Evolutionary conservation across 1,140 invertebrate genomes (phyloP).

Genomic region (Drosophila tani): DNA sequence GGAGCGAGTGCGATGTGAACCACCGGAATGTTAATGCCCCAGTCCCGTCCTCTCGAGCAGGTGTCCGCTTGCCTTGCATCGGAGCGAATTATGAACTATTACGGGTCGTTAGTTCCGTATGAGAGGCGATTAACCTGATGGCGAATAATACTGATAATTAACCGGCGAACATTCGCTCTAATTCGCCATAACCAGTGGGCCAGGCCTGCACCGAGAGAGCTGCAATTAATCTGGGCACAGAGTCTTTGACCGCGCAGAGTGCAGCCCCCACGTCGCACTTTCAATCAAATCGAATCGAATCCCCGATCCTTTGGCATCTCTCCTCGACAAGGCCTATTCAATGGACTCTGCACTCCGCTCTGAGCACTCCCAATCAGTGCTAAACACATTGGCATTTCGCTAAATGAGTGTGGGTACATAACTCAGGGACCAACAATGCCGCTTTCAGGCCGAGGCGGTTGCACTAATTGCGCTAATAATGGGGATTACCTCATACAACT

Average conservation of each 20-base stretch:
- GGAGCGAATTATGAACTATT: slow-evolving; percentile 51
- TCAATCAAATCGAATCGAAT: slow-evolving; percentile 33
- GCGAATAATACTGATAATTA: slow-evolving; percentile 47
- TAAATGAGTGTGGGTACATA: slow-evolving; percentile 55
- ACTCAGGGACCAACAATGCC: slow-evolving; percentile 65
- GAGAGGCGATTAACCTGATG: slow-evolving; percentile 43
- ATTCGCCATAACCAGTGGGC: slow-evolving; percentile 31
- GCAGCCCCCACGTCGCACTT: slow-evolving; percentile 17
- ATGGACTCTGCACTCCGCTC: slow-evolving; percentile 18
- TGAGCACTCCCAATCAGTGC: slow-evolving; percentile 64
- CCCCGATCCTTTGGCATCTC: slow-evolving; percentile 31
- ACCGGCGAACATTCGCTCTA: slow-evolving; percentile 34
- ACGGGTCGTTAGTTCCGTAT: slow-evolving; percentile 49
- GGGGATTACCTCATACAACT: slow-evolving; percentile 65
- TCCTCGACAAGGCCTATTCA: slow-evolving; percentile 33
- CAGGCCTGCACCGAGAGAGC: background rate
- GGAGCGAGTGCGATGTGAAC: slow-evolving; percentile 31
- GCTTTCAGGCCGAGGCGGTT: slow-evolving; percentile 41
- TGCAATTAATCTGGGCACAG: slow-evolving; percentile 35
- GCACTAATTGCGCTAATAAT: slow-evolving; percentile 81
- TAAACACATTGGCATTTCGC: slow-evolving; percentile 59
- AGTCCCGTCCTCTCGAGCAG: slow-evolving; percentile 32
- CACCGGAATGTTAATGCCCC: slow-evolving; percentile 50
- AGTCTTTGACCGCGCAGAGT: slow-evolving; percentile 6
- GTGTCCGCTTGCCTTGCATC: slow-evolving; percentile 32